phyloP scores from a whole-genome alignment of 92 coral and sea anemone genomes.

The Umimayanthus kanabou region DNA sequence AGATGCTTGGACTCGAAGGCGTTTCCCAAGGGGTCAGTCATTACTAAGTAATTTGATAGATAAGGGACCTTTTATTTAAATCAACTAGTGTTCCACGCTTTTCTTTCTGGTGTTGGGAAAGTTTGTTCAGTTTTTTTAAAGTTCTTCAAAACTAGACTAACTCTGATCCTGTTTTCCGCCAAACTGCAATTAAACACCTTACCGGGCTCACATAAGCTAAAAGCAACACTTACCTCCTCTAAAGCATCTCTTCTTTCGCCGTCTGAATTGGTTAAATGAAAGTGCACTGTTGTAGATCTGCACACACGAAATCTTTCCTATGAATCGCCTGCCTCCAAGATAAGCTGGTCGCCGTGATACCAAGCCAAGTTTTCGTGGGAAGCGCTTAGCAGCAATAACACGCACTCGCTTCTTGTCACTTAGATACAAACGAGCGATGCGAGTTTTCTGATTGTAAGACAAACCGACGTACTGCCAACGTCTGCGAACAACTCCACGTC shows the following conservation, averaged over 20 bases:
- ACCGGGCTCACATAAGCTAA: neutral
- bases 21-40: too few relatives aligned
- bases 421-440: constrained; percentile 65
- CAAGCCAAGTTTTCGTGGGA: constrained; percentile 58
- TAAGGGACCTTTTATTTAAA: too few relatives aligned
- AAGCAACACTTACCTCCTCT: constrained; percentile 26
- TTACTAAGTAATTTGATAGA: too few relatives aligned
- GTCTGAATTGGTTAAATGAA: constrained; percentile 70
- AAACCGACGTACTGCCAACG: constrained; percentile 84
- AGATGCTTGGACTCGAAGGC: too few relatives aligned
- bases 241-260: constrained; percentile 84
- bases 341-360: constrained; percentile 77
- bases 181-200: too few relatives aligned
- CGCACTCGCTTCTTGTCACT: constrained; percentile 48
- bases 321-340: constrained; percentile 73
- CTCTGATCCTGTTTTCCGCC: too few relatives aligned
- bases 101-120: too few relatives aligned
- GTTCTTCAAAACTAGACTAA: too few relatives aligned
- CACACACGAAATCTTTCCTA: constrained; percentile 77
- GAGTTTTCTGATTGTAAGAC: constrained; percentile 60
- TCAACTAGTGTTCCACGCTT: too few relatives aligned
- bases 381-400: constrained; percentile 52
- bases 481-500: constrained; percentile 49
- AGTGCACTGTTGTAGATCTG: constrained; percentile 76
- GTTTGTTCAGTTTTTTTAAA: too few relatives aligned